Percentiles rank a stretch among this genome's conserved stretches.
Conservation (phyloP, 2,888 invertebrate species). For the Drosophila histrio region DNA sequence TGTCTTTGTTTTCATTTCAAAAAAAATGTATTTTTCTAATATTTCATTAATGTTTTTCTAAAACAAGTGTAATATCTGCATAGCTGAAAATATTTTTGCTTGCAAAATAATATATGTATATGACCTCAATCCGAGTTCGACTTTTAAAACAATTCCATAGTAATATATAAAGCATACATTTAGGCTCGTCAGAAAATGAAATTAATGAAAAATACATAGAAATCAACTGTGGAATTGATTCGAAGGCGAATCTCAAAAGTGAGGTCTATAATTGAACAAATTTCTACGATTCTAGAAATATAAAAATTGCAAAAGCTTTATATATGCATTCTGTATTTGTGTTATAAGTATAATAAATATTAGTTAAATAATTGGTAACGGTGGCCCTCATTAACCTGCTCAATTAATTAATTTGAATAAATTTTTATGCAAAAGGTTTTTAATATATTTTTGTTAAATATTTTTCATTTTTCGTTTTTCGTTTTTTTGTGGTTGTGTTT, state of each 20-base stretch:
- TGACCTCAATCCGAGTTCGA: not conserved
- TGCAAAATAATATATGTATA: constrained; percentile 28
- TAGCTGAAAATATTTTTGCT: constrained; percentile 21
- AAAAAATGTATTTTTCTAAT: constrained; percentile 11
- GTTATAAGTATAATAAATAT: constrained; percentile 48
- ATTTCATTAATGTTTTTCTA: constrained; percentile 8
- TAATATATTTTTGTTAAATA: constrained; percentile 22
- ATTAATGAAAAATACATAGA: no score
- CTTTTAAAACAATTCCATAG: not conserved
- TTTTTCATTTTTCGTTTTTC: not conserved
- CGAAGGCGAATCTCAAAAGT: not conserved
- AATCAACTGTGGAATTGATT: not conserved
- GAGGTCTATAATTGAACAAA: constrained; percentile 25
- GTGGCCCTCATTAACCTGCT: constrained; percentile 75
- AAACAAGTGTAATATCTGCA: constrained; percentile 22
- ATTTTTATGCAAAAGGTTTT: constrained; percentile 60
- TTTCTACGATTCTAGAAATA: constrained; percentile 35
- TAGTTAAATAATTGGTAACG: constrained; percentile 61
- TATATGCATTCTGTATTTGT: constrained; percentile 40
- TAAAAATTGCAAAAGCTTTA: constrained; percentile 57
- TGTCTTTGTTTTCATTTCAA: constrained; percentile 45
- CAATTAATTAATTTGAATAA: constrained; percentile 59
- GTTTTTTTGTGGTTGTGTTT: constrained; percentile 46
- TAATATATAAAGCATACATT: not conserved
- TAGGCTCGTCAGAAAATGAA: not conserved